These are phyloP conservation scores for Pocillopora damicornis DNA, from an alignment of 64 coral and sea anemone species.

Conservation along the genomic window DNA sequence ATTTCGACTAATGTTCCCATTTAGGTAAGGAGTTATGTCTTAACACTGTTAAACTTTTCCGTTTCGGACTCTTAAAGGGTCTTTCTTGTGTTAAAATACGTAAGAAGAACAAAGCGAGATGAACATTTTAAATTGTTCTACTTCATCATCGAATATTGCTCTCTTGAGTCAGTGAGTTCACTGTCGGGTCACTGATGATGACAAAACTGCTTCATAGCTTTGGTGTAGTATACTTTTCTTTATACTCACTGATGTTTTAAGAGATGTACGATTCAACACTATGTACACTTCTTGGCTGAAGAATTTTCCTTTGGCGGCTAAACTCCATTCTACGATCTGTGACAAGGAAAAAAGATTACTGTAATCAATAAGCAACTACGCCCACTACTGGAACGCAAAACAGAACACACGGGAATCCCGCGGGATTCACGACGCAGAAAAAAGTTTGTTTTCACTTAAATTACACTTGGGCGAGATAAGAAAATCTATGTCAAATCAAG, in stretches of 20 bases:
- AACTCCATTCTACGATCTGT: not conserved
- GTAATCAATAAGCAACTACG: not conserved
- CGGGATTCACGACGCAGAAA: not conserved
- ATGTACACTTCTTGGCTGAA: slow-evolving; percentile 34
- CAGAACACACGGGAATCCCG: not conserved
- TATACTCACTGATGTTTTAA: not conserved
- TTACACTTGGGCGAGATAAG: not conserved
- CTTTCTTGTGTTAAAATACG: no score
- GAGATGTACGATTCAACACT: not conserved
- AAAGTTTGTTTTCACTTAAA: not conserved
- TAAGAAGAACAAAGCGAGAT: no score
- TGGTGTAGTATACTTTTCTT: not conserved
- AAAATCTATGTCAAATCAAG: not conserved
- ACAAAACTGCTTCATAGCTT: no score
- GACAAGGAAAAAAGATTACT: not conserved
- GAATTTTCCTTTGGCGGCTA: slow-evolving; percentile 8
- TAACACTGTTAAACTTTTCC: no score
- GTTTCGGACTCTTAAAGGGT: no score
- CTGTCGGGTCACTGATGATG: not conserved
- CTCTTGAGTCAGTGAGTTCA: not conserved
- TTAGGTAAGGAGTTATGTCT: no score
- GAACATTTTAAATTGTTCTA: no score
- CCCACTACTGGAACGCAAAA: not conserved
- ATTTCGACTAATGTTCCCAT: no score
- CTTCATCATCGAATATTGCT: not conserved